These are phyloP conservation scores for Oxyura jamaicensis DNA, from an alignment of 2,113 vertebrate genomes.

Conservation along the genomic window DNA sequence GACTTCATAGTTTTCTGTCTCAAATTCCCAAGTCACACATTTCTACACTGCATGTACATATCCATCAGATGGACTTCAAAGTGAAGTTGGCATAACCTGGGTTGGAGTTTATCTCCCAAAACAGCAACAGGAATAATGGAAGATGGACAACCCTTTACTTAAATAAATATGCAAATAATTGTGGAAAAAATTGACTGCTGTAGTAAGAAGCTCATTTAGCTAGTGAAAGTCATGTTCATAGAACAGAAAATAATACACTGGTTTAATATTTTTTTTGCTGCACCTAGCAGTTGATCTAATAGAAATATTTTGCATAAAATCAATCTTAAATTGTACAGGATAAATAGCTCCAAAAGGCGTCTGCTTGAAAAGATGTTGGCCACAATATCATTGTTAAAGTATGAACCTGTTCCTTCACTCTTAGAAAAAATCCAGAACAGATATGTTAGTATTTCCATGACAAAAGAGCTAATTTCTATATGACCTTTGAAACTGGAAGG, in stretches of 20 bases:
- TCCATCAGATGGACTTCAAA: neutral
- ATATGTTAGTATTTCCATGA: neutral
- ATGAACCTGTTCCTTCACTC: neutral
- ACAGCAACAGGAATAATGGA: neutral
- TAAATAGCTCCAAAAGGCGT: neutral
- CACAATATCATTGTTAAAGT: neutral
- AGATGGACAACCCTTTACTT: neutral
- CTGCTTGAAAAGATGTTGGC: neutral
- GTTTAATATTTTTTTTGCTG: neutral
- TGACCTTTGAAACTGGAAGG: neutral
- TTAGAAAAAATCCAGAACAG: neutral
- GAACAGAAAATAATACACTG: neutral
- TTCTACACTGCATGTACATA: neutral
- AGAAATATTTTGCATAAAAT: neutral
- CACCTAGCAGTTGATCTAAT: neutral
- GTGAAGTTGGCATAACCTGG: neutral
- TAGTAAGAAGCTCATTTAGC: neutral
- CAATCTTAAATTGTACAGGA: neutral
- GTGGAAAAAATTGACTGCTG: neutral
- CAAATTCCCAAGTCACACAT: neutral
- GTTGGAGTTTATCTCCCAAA: neutral
- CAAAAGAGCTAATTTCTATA: neutral
- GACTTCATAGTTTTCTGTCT: neutral
- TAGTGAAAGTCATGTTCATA: neutral
- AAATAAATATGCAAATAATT: neutral